Evolutionary conservation across 1,140 invertebrate species (phyloP).

Genomic region (Drosophila athabasca): DNA sequence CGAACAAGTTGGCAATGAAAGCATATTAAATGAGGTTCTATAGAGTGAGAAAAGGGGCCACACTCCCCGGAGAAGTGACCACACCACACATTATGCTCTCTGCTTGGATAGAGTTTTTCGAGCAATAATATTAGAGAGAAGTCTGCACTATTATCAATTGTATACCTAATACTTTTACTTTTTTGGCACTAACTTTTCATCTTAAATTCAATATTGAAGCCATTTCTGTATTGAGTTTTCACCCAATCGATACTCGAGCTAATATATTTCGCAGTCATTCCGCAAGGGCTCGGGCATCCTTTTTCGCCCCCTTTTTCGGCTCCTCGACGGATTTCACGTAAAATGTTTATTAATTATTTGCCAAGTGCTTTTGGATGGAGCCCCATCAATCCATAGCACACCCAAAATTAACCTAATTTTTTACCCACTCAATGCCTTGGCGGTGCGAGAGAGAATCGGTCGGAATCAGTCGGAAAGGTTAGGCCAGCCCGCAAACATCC

Average conservation of each 20-base stretch:
- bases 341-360: constrained; percentile 76
- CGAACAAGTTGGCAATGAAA: constrained; percentile 37
- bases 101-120: too few species aligned
- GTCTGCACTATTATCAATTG: too few species aligned
- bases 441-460: background rate
- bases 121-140: too few species aligned
- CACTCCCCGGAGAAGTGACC: background rate
- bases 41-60: background rate
- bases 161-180: too few species aligned
- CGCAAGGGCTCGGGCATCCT: background rate
- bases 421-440: constrained; percentile 49
- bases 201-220: too few species aligned
- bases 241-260: background rate
- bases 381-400: constrained; percentile 65
- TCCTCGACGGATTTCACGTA: background rate
- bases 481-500: constrained; percentile 17
- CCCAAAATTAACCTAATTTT: constrained; percentile 79
- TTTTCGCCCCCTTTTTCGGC: constrained; percentile 10
- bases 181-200: too few species aligned
- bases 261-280: constrained; percentile 6
- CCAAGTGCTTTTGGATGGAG: constrained; percentile 72
- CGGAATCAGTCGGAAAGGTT: constrained; percentile 20
- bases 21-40: constrained; percentile 38
- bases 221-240: background rate
- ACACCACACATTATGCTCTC: too few species aligned